Percentiles rank a stretch among this genome's conserved stretches.
These are phyloP conservation scores for Cotesia glomerata DNA, from an alignment of 1,140 invertebrate genomes.

Conservation along the genomic window DNA sequence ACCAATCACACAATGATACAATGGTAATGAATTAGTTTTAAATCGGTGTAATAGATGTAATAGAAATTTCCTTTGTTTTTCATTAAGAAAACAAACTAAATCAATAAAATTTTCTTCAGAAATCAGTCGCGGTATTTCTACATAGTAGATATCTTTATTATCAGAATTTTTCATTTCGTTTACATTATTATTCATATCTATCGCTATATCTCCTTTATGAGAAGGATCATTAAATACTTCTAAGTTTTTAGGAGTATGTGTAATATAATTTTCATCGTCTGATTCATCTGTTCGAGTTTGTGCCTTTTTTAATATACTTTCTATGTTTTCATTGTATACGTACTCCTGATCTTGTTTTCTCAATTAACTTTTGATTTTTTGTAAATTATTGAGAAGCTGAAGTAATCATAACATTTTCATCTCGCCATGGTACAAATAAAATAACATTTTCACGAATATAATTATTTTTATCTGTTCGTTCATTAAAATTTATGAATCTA, in stretches of 20 bases:
- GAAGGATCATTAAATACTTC: too few species aligned
- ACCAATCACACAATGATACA: constrained; percentile 33
- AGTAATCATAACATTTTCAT: constrained; percentile 36
- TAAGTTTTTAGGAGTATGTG: too few species aligned
- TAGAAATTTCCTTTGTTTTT: constrained; percentile 17
- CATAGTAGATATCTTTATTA: too few species aligned
- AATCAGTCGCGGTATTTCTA: neutral
- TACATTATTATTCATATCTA: too few species aligned
- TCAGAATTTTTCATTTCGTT: too few species aligned
- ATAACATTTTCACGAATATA: constrained; percentile 40
- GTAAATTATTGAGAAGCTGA: constrained; percentile 27
- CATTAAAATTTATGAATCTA: constrained; percentile 27
- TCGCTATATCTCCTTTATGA: too few species aligned
- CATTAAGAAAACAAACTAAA: constrained; percentile 16
- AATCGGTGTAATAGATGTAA: constrained; percentile 37
- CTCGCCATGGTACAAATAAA: constrained; percentile 39
- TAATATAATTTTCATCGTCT: neutral
- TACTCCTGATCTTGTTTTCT: constrained; percentile 11
- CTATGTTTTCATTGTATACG: constrained; percentile 6
- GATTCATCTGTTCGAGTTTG: neutral
- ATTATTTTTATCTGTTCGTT: constrained; percentile 34
- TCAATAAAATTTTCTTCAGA: neutral
- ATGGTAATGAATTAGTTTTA: constrained; percentile 31
- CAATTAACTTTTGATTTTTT: neutral
- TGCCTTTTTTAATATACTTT: neutral